Conservation (phyloP, 2,797 vertebrate genomes). For the Petrocephalus schoutedeni region DNA sequence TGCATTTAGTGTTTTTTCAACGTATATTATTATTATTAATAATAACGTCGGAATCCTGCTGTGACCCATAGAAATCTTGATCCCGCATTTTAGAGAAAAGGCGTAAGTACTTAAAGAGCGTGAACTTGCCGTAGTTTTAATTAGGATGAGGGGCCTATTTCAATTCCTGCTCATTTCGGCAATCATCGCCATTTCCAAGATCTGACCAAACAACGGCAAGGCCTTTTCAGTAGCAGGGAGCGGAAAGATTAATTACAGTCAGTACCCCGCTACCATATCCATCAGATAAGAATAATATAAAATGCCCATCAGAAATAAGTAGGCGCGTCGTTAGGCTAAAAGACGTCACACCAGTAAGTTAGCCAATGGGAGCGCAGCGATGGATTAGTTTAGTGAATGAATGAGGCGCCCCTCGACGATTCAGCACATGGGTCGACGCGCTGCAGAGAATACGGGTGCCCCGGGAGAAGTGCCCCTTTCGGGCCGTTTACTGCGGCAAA, state of each 20-base stretch:
- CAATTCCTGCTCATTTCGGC: neutral
- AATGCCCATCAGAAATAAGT: conserved; percentile 19
- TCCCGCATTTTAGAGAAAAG: neutral
- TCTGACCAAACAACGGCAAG: conserved; percentile 1
- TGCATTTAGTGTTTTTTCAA: neutral
- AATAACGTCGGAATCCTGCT: neutral
- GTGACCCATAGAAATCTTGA: neutral
- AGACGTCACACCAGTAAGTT: conserved; percentile 17
- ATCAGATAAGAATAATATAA: conserved; percentile 19
- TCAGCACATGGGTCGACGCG: conserved; percentile 13
- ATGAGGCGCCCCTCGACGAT: conserved; percentile 21
- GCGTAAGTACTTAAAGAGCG: neutral
- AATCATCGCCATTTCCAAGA: neutral
- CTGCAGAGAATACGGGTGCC: neutral
- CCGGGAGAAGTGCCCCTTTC: conserved; percentile 1
- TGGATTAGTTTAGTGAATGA: conserved; percentile 21
- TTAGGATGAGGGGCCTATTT: neutral
- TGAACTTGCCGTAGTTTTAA: neutral
- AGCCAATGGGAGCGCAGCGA: conserved; percentile 8
- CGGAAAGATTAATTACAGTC: conserved; percentile 14
- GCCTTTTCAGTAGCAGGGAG: neutral
- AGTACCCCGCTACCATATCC: neutral
- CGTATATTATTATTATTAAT: neutral
- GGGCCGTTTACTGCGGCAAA: conserved; percentile 14
- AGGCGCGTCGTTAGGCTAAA: conserved; percentile 19